Percentiles rank a stretch among this genome's conserved stretches.
These are phyloP conservation scores for Limulus polyphemus DNA, from an alignment of 2,888 invertebrate genomes.

Conservation along the genomic window DNA sequence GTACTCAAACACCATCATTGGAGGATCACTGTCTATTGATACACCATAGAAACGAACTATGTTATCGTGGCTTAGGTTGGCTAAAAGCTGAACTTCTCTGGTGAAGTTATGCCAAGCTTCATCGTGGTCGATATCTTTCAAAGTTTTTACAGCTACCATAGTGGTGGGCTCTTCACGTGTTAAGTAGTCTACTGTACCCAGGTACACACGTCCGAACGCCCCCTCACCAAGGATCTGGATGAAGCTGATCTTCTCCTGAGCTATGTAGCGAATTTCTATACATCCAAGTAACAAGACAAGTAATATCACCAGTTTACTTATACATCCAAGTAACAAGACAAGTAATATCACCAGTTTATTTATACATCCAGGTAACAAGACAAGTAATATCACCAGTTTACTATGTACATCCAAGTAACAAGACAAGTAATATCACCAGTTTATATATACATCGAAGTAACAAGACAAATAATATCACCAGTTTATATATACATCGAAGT, in stretches of 20 bases:
- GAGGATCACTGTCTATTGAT: conserved; percentile 38
- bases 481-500: too few species aligned
- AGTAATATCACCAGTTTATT: too few species aligned
- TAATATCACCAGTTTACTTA: conserved; percentile 1
- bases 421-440: too few species aligned
- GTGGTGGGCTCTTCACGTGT: conserved; percentile 26
- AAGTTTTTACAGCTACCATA: conserved; percentile 29
- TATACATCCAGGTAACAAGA: too few species aligned
- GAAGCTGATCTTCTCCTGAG: conserved; percentile 28
- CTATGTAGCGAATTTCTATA: conserved; percentile 24
- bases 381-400: too few species aligned
- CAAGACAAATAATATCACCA: too few species aligned
- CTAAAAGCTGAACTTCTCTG: conserved; percentile 39
- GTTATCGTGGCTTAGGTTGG: conserved; percentile 40
- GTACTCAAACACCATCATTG: conserved; percentile 44
- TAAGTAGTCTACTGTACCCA: conserved; percentile 31
- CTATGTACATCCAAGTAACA: too few species aligned
- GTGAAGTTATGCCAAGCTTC: conserved; percentile 33
- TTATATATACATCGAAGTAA: too few species aligned
- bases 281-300: conserved; percentile 3
- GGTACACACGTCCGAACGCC: conserved; percentile 39
- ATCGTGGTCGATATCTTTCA: conserved; percentile 17
- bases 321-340: conserved; percentile 2
- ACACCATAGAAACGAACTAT: conserved; percentile 41
- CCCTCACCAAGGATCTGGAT: conserved; percentile 39